Evolutionary conservation across 2,113 vertebrate species (phyloP), one percentile per base, ranked within the genome.

Genomic region (Micromys minutus): DNA sequence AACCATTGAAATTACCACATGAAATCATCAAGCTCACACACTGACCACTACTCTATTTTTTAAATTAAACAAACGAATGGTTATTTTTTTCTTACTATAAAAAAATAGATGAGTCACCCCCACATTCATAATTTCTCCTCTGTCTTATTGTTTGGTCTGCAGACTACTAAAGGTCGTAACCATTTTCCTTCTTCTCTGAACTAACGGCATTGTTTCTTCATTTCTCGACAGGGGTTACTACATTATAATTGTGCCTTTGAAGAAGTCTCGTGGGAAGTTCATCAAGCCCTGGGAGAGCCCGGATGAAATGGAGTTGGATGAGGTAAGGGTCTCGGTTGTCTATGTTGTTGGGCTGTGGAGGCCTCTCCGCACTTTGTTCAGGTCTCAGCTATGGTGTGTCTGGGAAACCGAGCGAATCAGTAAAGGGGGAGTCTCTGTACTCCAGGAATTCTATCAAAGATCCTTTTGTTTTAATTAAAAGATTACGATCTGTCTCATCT

Each of bases 261-360:
- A 99, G 98, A 99, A 99, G 95, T 99, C 99, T 96, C 99, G 99
- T 63, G 99, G 99, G 92, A 99, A 99, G 98, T 99, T 99, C 97
- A 98, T 99, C 97, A 99, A 99, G 97, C 99, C 99, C 21, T 99
- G 99, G 99, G 99, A 99, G 96, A 99, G 98, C 98, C 99, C 99
- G 0, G 99, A 99, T 96, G 99, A 99, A 98, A 99, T 99, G 99
- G 99, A 99, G 97, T 98, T 99, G 96, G 99, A 99, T 96, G 99
- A 99, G 99, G 99, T 99, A 99, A 6, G 47, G 90, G 5, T 11
- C 90, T 86, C 94, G 96, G 47, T 90, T 96, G 52, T 52, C 7
- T 10, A 1, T 72, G 59, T 89, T 94, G 72, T 89, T 95, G n/a
- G n/a, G 72, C 87, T 80, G 5, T 83, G 42, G 65, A 89, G 45